Conservation (phyloP, 2,797 vertebrate species). For the Todus mexicanus region DNA sequence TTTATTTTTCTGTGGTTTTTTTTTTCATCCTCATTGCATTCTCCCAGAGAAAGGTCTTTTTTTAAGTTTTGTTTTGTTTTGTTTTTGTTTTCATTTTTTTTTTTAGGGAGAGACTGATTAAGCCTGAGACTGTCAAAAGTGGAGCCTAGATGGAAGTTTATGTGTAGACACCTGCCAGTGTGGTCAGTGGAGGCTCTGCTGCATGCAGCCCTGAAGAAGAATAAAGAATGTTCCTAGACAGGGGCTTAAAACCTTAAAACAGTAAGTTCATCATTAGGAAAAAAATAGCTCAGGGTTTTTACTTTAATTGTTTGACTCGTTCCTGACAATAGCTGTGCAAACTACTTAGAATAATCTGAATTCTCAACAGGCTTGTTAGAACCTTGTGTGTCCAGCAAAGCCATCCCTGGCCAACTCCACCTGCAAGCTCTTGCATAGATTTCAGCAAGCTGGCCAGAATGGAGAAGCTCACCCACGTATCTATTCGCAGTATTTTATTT, state of each 20-base stretch:
- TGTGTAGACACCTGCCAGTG: background rate
- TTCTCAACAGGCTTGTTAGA: background rate
- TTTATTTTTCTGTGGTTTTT: background rate
- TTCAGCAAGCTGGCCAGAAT: rapidly evolving
- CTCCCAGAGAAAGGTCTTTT: background rate
- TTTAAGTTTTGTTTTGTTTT: too few relatives aligned
- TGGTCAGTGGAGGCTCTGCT: background rate
- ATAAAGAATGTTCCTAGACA: background rate
- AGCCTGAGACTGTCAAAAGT: background rate
- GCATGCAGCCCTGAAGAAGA: background rate
- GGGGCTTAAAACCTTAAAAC: background rate
- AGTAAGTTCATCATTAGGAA: background rate
- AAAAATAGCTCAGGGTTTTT: background rate
- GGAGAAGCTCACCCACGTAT: background rate
- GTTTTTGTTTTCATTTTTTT: background rate
- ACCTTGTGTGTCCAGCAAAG: background rate
- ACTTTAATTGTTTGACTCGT: background rate
- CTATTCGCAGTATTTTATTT: background rate
- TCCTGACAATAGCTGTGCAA: background rate
- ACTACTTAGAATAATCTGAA: background rate
- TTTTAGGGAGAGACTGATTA: background rate
- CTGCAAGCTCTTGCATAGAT: background rate
- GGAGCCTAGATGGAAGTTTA: background rate
- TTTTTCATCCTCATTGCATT: background rate
- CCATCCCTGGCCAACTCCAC: background rate